Conservation (phyloP, 2,797 vertebrate genomes). For the Astyanax mexicanus region DNA sequence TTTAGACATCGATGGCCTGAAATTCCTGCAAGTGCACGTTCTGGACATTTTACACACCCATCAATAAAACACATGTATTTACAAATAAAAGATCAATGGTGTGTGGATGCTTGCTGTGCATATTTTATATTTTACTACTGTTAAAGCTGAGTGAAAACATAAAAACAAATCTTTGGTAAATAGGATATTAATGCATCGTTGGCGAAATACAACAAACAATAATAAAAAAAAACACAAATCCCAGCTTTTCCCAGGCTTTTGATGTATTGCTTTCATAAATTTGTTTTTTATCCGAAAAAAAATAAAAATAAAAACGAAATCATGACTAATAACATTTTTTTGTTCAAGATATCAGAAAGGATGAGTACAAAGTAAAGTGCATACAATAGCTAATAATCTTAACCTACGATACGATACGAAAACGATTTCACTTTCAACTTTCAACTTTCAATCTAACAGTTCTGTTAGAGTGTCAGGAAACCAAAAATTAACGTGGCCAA, state of each 20-base stretch:
- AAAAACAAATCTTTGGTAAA: constrained; percentile 31
- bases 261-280: constrained; percentile 30
- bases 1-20: background rate
- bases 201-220: constrained; percentile 37
- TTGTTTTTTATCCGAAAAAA: constrained; percentile 64
- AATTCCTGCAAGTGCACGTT: background rate
- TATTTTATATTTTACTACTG: constrained; percentile 55
- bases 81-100: constrained; percentile 24
- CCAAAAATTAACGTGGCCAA: background rate
- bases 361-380: constrained; percentile 61
- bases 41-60: constrained; percentile 9
- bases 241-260: background rate
- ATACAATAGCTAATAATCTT: constrained; percentile 65
- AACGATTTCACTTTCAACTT: too few species aligned
- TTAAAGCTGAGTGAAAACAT: constrained; percentile 31
- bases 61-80: background rate
- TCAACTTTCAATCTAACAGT: constrained; percentile 13
- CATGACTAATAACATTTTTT: constrained; percentile 12
- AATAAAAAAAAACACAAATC: too few species aligned
- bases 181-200: constrained; percentile 11
- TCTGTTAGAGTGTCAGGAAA: constrained; percentile 18
- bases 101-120: constrained; percentile 55
- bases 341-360: constrained; percentile 42
- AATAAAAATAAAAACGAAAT: constrained; percentile 48
- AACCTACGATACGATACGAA: background rate